These are phyloP conservation scores for Falco concolor DNA, from an alignment of 2,797 vertebrate genomes.

Conservation along the genomic window DNA sequence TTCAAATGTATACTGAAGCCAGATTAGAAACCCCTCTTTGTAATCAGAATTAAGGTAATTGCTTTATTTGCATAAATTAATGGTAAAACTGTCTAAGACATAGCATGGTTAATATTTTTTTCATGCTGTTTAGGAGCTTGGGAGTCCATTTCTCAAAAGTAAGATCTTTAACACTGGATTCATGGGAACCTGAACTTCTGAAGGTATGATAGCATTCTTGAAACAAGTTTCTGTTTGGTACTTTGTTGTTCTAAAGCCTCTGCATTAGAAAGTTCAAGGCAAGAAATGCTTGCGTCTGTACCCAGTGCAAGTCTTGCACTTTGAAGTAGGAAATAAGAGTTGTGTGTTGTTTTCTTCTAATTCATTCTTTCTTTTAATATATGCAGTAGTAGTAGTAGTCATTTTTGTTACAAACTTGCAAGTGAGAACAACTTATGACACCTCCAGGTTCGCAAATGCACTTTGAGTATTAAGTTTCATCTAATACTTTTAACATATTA, in stretches of 20 bases:
- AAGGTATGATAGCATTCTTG: constrained; percentile 79
- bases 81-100: neutral
- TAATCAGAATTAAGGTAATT: neutral
- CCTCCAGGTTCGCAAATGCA: neutral
- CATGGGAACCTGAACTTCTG: constrained; percentile 96
- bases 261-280: neutral
- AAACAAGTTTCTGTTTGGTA: neutral
- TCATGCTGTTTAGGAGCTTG: constrained; percentile 82
- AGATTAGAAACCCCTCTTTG: neutral
- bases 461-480: neutral
- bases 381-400: neutral
- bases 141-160: constrained; percentile 99
- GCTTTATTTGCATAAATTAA: neutral
- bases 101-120: neutral
- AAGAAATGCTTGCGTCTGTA: neutral
- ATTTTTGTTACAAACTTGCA: neutral
- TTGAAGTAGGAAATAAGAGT: neutral
- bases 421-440: neutral
- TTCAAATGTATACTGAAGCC: neutral
- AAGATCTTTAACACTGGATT: constrained; percentile 92
- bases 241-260: neutral
- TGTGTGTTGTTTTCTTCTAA: neutral
- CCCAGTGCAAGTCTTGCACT: neutral
- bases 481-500: neutral
- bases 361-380: neutral